A percentile compares a stretch with the other conserved stretches of the same genome.
These are phyloP conservation scores for Resseliella maxima DNA, from an alignment of 2,888 invertebrate species.

Conservation along the genomic window DNA sequence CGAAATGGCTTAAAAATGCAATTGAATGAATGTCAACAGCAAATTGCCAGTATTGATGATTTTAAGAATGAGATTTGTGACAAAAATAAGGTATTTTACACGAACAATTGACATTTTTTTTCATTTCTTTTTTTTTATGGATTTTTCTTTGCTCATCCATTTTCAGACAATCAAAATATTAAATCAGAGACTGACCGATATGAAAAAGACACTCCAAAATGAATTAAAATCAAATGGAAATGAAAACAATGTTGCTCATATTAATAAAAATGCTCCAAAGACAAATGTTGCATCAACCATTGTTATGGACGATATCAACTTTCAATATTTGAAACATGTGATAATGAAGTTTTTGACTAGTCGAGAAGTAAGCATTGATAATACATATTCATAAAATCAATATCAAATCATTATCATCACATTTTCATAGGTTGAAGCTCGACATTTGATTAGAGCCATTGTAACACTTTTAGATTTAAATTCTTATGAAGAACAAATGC, in stretches of 20 bases:
- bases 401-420: conserved; percentile 56
- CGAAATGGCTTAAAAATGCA: neutral
- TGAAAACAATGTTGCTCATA: neutral
- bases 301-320: conserved; percentile 77
- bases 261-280: neutral
- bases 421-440: conserved; percentile 74
- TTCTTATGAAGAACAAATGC: conserved; percentile 85
- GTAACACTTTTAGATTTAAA: conserved; percentile 85
- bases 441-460: conserved; percentile 89
- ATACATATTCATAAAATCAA: neutral
- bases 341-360: conserved; percentile 92
- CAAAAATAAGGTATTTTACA: conserved; percentile 71
- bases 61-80: conserved; percentile 72
- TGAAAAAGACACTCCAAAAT: conserved; percentile 91
- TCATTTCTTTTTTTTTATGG: no score
- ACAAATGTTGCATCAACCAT: conserved; percentile 61
- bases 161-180: conserved; percentile 86
- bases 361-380: conserved; percentile 72
- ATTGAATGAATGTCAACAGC: neutral
- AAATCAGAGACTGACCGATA: conserved; percentile 87
- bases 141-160: no score
- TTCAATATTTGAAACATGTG: conserved; percentile 91
- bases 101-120: neutral
- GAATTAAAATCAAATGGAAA: conserved; percentile 71
- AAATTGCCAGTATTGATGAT: conserved; percentile 67